These are phyloP conservation scores for Goniozus legneri DNA, from an alignment of 1,140 invertebrate genomes.

Conservation along the genomic window DNA sequence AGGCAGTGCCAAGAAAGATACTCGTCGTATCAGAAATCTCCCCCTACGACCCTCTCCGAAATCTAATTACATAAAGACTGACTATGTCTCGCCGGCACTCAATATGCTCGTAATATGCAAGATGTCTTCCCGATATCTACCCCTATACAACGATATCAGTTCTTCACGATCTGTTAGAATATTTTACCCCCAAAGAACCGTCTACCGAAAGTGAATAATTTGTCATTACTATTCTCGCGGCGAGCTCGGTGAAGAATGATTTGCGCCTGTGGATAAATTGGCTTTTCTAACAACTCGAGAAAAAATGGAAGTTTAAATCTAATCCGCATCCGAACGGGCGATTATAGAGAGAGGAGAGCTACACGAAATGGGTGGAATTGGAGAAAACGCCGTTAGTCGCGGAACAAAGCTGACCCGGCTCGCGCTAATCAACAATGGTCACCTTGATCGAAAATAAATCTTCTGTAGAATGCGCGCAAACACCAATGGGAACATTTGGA, in stretches of 20 bases:
- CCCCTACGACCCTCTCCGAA: background rate
- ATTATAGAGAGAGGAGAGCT: constrained; percentile 25
- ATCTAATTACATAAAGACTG: constrained; percentile 18
- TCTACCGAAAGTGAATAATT: too few relatives aligned
- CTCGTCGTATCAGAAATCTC: constrained; percentile 9
- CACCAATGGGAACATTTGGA: constrained; percentile 14
- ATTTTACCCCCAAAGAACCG: background rate
- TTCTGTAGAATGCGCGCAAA: too few relatives aligned
- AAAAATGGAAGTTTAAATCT: constrained; percentile 32
- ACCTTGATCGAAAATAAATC: constrained; percentile 34
- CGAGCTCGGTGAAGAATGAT: background rate
- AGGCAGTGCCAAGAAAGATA: background rate
- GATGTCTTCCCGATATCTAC: background rate
- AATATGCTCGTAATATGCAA: background rate
- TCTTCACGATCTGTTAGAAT: background rate
- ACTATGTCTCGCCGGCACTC: constrained; percentile 1
- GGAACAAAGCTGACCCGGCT: constrained; percentile 28
- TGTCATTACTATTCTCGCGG: background rate
- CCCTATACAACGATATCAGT: background rate
- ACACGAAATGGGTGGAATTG: constrained; percentile 33
- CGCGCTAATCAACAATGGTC: constrained; percentile 32
- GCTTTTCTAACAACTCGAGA: background rate
- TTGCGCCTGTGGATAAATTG: background rate
- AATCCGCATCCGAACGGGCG: constrained; percentile 28
- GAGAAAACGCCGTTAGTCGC: constrained; percentile 34